Percentiles rank a stretch among this genome's conserved stretches.
Conservation (phyloP, 2,113 vertebrate genomes). For the Seriola rivoliana region DNA sequence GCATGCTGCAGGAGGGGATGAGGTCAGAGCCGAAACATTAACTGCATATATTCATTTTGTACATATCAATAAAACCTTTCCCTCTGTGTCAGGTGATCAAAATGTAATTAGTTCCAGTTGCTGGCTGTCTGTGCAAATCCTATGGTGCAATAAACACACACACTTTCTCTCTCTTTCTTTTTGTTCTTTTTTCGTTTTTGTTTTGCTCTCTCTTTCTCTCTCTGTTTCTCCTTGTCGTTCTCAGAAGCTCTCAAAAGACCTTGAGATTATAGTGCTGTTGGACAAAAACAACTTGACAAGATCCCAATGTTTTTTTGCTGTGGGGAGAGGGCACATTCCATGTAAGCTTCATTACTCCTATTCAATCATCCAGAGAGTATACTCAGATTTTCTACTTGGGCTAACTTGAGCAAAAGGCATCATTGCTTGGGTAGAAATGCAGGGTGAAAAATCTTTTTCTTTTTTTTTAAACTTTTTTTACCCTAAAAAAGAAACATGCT, state of each 20-base stretch:
- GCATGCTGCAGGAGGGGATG: not conserved
- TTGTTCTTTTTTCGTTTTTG: not conserved
- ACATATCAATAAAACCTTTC: constrained; percentile 13
- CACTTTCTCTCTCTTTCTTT: not conserved
- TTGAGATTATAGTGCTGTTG: constrained; percentile 66
- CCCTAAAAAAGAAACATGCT: not conserved
- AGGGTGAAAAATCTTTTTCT: not conserved
- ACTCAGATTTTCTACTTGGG: constrained; percentile 59
- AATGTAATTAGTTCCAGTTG: constrained; percentile 43
- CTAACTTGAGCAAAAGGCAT: constrained; percentile 49
- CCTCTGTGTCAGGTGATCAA: not conserved
- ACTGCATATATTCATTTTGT: constrained; percentile 4
- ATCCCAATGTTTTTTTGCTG: constrained; percentile 68
- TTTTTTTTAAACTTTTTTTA: not conserved
- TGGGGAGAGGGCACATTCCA: constrained; percentile 76
- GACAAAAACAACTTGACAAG: constrained; percentile 77
- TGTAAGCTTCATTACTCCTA: constrained; percentile 77
- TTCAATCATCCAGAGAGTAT: constrained; percentile 70
- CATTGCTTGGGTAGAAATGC: constrained; percentile 25
- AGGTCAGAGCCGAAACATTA: constrained; percentile 29
- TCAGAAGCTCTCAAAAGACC: constrained; percentile 57
- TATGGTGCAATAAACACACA: constrained; percentile 26
- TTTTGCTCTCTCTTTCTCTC: not conserved
- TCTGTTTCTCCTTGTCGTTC: constrained; percentile 30
- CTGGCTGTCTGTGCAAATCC: constrained; percentile 24